Evolutionary conservation across 2,888 invertebrate species (phyloP).

Genomic region (Hydropsyche betteni): DNA sequence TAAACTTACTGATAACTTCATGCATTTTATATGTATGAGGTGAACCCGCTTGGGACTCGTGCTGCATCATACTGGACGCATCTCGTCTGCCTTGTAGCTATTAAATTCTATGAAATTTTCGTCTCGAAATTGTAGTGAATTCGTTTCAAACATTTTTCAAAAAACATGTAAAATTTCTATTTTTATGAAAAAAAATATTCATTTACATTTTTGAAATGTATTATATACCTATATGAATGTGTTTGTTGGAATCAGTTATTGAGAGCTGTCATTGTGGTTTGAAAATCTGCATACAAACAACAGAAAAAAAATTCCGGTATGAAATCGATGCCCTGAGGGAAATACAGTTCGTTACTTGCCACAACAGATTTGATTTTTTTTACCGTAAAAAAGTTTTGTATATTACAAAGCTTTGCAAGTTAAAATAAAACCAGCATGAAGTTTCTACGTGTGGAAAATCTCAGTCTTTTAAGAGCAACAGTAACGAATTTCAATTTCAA

Average conservation of each 20-base stretch:
- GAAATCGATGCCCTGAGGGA: not conserved
- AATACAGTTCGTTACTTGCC: not conserved
- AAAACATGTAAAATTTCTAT: not conserved
- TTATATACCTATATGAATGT: too few relatives aligned
- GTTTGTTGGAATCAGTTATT: not conserved
- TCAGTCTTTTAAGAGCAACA: too few relatives aligned
- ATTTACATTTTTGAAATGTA: too few relatives aligned
- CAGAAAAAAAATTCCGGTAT: not conserved
- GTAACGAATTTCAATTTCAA: too few relatives aligned
- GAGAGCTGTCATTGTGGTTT: not conserved
- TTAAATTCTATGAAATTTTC: not conserved
- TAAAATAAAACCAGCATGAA: not conserved
- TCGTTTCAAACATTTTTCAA: not conserved
- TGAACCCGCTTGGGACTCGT: not conserved
- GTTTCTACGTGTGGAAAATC: not conserved
- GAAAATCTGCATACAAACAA: constrained; percentile 8
- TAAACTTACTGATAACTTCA: not conserved
- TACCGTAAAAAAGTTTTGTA: not conserved
- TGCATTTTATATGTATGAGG: constrained; percentile 9
- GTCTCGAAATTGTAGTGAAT: not conserved
- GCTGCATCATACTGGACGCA: constrained; percentile 1
- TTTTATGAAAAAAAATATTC: too few relatives aligned
- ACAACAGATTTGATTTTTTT: not conserved
- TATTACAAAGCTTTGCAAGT: not conserved
- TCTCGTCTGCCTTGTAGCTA: not conserved